Percentiles rank a stretch among this genome's conserved stretches.
Evolutionary conservation across 2,888 invertebrate species (phyloP).

Genomic region (Caenorhabditis afra): DNA sequence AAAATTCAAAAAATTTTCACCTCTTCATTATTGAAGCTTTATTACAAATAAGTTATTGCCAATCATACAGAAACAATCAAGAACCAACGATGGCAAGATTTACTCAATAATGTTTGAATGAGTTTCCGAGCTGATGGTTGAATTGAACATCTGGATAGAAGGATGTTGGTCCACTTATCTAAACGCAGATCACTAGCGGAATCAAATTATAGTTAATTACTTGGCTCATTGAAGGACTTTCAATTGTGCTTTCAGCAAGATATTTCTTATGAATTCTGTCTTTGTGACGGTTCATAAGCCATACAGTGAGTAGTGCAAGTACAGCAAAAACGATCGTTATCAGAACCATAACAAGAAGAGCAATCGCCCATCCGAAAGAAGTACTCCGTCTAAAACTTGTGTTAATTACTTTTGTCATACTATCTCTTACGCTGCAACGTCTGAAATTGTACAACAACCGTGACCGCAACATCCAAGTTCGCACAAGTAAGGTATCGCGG

Average conservation of each 20-base stretch:
- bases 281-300: conserved; percentile 65
- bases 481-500: conserved; percentile 74
- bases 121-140: conserved; percentile 25
- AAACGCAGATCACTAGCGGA: background rate
- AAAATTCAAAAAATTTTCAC: no score
- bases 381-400: conserved; percentile 63
- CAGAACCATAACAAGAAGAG: conserved; percentile 71
- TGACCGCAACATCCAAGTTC: conserved; percentile 75
- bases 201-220: conserved; percentile 10
- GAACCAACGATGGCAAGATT: no score
- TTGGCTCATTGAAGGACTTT: conserved; percentile 63
- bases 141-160: conserved; percentile 62
- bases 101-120: conserved; percentile 41
- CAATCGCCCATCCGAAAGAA: conserved; percentile 76
- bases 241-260: conserved; percentile 60
- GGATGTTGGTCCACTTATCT: conserved; percentile 69
- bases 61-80: background rate
- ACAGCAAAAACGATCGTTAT: conserved; percentile 70
- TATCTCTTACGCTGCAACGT: conserved; percentile 69
- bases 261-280: conserved; percentile 65
- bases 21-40: background rate
- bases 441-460: conserved; percentile 74
- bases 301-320: conserved; percentile 63
- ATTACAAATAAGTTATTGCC: background rate
- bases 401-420: background rate